Evolutionary conservation across 1,140 invertebrate genomes (phyloP).

Genomic region (Propsilocerus akamusi): DNA sequence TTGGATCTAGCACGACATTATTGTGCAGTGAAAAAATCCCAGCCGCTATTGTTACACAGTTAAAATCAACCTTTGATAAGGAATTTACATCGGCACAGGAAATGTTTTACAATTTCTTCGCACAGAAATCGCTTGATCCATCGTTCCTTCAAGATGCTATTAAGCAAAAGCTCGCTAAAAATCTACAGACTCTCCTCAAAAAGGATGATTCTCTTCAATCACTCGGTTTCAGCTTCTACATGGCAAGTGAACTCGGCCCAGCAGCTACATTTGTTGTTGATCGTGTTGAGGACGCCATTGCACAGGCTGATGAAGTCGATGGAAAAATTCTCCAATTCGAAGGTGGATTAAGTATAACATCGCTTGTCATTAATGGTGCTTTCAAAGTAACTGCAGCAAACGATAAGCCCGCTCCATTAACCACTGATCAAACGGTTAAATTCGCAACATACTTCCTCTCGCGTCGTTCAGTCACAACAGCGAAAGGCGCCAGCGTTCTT

Average conservation of each 20-base stretch:
- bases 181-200: slow-evolving; percentile 44
- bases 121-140: slow-evolving; percentile 15
- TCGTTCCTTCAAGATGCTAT: slow-evolving; percentile 20
- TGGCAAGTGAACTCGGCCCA: slow-evolving; percentile 46
- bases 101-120: slow-evolving; percentile 17
- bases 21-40: slow-evolving; percentile 14
- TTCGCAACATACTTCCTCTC: slow-evolving; percentile 82
- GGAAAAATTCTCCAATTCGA: slow-evolving; percentile 79
- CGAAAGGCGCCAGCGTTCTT: slow-evolving; percentile 61
- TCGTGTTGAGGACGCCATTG: slow-evolving; percentile 74
- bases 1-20: slow-evolving; percentile 18
- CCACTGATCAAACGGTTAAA: slow-evolving; percentile 66
- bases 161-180: slow-evolving; percentile 39
- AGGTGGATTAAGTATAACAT: slow-evolving; percentile 53
- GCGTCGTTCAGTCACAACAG: slow-evolving; percentile 71
- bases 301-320: slow-evolving; percentile 91
- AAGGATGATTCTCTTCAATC: slow-evolving; percentile 50
- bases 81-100: slow-evolving; percentile 16
- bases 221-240: slow-evolving; percentile 66
- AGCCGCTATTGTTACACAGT: slow-evolving; percentile 13
- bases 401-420: slow-evolving; percentile 52
- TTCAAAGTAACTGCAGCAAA: slow-evolving; percentile 47
- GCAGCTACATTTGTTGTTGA: slow-evolving; percentile 54
- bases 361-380: slow-evolving; percentile 28
- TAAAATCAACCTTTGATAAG: slow-evolving; percentile 13